Evolutionary conservation across 2,113 vertebrate genomes (phyloP), one percentile per base, ranked within the genome.

Genomic region (Porphyrio hochstetteri): DNA sequence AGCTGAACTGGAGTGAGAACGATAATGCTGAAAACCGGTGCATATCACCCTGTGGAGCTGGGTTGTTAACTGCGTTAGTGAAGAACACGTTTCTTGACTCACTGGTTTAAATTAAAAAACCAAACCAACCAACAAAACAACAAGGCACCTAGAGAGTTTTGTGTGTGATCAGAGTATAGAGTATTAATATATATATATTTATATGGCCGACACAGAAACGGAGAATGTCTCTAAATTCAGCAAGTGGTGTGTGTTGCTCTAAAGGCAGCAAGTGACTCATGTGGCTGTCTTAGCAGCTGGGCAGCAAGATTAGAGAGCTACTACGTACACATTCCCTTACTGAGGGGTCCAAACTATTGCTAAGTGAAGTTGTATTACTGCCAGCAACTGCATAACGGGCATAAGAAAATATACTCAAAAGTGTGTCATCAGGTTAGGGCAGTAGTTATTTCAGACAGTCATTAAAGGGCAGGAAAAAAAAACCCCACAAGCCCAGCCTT

Each of bases 191-290:
- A 74, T 77, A 18, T 44, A 14, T 74, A 18, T 44, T 12, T 74
- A 46, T 63, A 59, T 55, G 69, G 40, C 79, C 53, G 53, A n/a
- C 35, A 48, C 79, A 88, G 90, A 96, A 96, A 82, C 48, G 74
- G 91, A 93, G 93, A 95, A 83, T 84, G 95, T 84, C 93, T 92
- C 95, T 95, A 92, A 95, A 93, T 93, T 88, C 95, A 96, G 95
- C 93, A 93, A 96, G 93, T 84, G 90, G 93, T 92, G 90, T 96
- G 88, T 92, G 93, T 89, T 86, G 95, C 92, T 95, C 95, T 95
- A 96, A 96, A 96, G 95, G 95, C 95, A 97, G 96, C 88, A 75
- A 96, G 90, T 96, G 96, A 96, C 95, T 96, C 95, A 96, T 97
- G 96, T 96, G 95, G 94, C 95, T 91, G 88, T 95, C 95, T 95